Base-by-base conservation (phyloP, 1,140 invertebrate species). In the Dendroctonus ponderosae region DNA sequence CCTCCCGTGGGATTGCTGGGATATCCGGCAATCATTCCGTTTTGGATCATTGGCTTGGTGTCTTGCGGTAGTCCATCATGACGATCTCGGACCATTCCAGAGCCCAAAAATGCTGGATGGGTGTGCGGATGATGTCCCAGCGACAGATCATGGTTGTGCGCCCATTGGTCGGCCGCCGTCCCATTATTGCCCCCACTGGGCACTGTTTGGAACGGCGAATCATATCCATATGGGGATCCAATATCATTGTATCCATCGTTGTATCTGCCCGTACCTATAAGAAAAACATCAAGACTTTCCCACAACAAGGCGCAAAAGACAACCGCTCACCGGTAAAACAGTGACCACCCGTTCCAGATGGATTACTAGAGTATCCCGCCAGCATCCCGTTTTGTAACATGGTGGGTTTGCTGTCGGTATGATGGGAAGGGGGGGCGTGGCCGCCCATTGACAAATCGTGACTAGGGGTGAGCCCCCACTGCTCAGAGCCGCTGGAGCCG, bases 141-240 rank as follows among this genome's bases (percentile, higher is more conserved):
- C n/a, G 67, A 41, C 54, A 86, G 75, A 68, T 84, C 81, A 51
- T 71, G 84, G 78, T 38, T 79, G 67, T 76, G 75, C 3, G 77
- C 75, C 83, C 79, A 83, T 75, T 79, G 80, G 71, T 80, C 83
- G 62, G 76, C 71, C 70, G 82, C 83, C 11, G 81, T 80, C 69
- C 82, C 82, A 12, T 83, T 84, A 70, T 86, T 85, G 70, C 86
- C 86, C 68, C 82, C 81, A 50, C 85, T 88, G 11, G 92, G 91
- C 73, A 94, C 93, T 61, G 90, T 89, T 80, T 92, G 91, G 78
- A 92, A 94, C 59, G 88, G 84, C 66, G 85, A 84, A 52, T 84
- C 83, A 71, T 93, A n/a, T n/a, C n/a, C 91, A 72, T 89, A 91
- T 7, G 86, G 83, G 48, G 82, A 78, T 43, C 81, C 82, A 74